These are phyloP conservation scores for Drosophila punjabiensis DNA, from an alignment of 1,140 invertebrate species.

Conservation along the genomic window DNA sequence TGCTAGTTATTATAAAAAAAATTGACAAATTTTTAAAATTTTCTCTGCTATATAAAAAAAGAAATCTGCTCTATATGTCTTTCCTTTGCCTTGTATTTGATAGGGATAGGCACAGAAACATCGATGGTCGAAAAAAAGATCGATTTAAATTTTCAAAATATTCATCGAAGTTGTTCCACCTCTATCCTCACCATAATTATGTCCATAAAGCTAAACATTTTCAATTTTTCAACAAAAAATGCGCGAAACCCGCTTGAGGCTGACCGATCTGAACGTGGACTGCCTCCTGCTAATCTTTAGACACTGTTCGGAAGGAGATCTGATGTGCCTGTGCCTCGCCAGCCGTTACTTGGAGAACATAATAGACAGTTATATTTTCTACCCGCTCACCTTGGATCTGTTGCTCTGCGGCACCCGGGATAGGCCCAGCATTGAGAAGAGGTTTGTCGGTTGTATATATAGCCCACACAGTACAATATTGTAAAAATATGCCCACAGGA, in stretches of 20 bases:
- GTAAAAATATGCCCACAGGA: constrained; percentile 31
- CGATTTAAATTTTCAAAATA: too few species aligned
- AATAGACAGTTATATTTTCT: constrained; percentile 66
- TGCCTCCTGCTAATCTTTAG: constrained; percentile 69
- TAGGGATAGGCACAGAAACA: too few species aligned
- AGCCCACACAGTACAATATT: too few species aligned
- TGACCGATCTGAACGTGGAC: constrained; percentile 71
- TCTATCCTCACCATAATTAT: background rate
- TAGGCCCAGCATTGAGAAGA: constrained; percentile 41
- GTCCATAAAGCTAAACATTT: background rate
- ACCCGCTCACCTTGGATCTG: constrained; percentile 55
- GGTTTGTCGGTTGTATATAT: constrained; percentile 36
- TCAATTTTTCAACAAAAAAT: constrained; percentile 1
- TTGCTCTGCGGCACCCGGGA: constrained; percentile 75
- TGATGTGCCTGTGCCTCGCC: constrained; percentile 58
- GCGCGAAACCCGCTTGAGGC: constrained; percentile 29
- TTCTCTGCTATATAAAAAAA: too few species aligned
- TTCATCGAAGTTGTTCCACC: too few species aligned
- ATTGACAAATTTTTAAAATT: too few species aligned
- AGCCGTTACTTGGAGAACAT: constrained; percentile 43
- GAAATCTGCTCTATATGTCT: too few species aligned
- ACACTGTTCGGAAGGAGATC: constrained; percentile 63
- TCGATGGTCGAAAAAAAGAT: too few species aligned
- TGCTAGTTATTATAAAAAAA: too few species aligned
- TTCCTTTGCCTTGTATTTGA: too few species aligned